Conservation (phyloP, 2,797 vertebrate genomes). For the Coregonus suidteri region DNA sequence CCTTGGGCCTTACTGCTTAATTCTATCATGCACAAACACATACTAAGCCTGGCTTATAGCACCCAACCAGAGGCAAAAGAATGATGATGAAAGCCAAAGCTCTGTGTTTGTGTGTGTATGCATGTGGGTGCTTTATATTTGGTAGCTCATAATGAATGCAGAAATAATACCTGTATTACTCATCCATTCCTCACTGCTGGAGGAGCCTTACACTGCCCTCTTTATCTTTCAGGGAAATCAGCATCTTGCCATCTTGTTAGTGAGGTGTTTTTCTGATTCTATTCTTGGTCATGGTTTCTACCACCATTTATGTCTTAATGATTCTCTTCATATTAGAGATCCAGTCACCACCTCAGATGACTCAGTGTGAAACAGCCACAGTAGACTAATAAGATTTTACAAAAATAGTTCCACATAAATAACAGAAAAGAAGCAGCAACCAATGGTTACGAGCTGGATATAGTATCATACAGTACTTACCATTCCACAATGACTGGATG, state of each 20-base stretch:
- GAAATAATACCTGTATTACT: neutral
- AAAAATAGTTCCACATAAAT: constrained; percentile 70
- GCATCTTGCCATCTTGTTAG: constrained; percentile 63
- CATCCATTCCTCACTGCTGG: neutral
- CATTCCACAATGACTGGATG: constrained; percentile 94
- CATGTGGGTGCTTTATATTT: neutral
- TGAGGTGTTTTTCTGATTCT: constrained; percentile 51
- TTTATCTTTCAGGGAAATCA: constrained; percentile 37
- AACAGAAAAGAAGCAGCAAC: constrained; percentile 60
- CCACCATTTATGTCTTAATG: constrained; percentile 48
- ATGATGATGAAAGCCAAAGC: neutral
- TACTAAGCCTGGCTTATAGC: neutral
- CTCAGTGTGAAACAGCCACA: constrained; percentile 69
- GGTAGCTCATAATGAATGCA: neutral
- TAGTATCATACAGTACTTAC: constrained; percentile 71
- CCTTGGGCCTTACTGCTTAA: too few species aligned
- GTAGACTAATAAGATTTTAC: constrained; percentile 68
- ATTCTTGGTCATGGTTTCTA: constrained; percentile 57
- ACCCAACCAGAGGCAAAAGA: neutral
- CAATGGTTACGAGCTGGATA: constrained; percentile 60
- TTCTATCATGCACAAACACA: neutral
- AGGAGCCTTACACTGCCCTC: neutral
- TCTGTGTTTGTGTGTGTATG: too few species aligned
- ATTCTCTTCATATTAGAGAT: constrained; percentile 45
- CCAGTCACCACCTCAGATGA: constrained; percentile 61